phyloP scores from a whole-genome alignment of 2,888 invertebrate species.

The Eupithecia subumbrata region DNA sequence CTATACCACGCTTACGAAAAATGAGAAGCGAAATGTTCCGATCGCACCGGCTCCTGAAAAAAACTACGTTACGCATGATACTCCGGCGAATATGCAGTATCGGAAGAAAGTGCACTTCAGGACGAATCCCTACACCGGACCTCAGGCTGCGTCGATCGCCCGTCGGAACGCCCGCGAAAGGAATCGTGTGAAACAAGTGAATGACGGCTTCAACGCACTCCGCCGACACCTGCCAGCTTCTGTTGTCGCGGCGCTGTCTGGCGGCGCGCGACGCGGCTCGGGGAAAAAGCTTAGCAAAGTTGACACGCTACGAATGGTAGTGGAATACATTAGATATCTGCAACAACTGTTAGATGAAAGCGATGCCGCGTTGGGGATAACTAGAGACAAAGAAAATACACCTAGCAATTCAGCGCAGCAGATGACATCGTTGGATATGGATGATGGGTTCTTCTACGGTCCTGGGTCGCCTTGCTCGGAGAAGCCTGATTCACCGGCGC shows the following conservation, averaged over 20 bases:
- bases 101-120: slow-evolving; percentile 90
- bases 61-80: slow-evolving; percentile 80
- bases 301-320: slow-evolving; percentile 94
- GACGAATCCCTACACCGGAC: slow-evolving; percentile 85
- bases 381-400: slow-evolving; percentile 76
- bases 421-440: slow-evolving; percentile 78
- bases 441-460: slow-evolving; percentile 79
- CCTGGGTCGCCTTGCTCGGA: slow-evolving; percentile 86
- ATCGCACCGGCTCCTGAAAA: slow-evolving; percentile 85
- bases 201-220: slow-evolving; percentile 95
- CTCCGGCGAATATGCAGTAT: slow-evolving; percentile 85
- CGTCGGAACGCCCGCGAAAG: slow-evolving; percentile 96
- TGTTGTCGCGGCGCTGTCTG: slow-evolving; percentile 88
- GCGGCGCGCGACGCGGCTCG: slow-evolving; percentile 88
- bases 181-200: slow-evolving; percentile 97
- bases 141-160: slow-evolving; percentile 93
- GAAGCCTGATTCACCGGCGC: slow-evolving; percentile 89
- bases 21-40: slow-evolving; percentile 81
- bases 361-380: slow-evolving; percentile 84
- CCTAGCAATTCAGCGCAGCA: slow-evolving; percentile 67
- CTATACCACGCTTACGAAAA: slow-evolving; percentile 77
- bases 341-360: slow-evolving; percentile 91
- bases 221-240: slow-evolving; percentile 94
- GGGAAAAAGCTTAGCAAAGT: slow-evolving; percentile 95
- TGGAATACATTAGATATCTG: slow-evolving; percentile 94